Evolutionary conservation across 1,140 invertebrate genomes (phyloP), one percentile per base, ranked within the genome.

Genomic region (Geopemphigus sp.): DNA sequence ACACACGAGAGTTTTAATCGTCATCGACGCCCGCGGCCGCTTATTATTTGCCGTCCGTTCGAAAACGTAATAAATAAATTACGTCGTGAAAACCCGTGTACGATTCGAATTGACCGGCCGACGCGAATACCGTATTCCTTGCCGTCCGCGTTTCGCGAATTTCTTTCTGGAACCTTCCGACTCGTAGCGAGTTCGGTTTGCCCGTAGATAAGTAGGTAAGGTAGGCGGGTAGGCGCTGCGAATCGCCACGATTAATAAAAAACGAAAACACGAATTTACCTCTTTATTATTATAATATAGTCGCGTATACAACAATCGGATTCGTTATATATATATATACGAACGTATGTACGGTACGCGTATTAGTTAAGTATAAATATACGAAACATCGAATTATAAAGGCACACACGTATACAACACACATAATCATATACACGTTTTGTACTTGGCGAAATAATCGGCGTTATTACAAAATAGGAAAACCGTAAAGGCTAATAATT

Each of bases 321-420:
- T 64, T 64, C 11, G 32, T 32, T 64, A 39, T 4, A 39, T 64
- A 29, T n/a, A n/a, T 63, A 19, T 64, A 64, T 59, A 59, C n/a
- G 22, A n/a, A n/a, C n/a, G 1, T 54, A 5, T 54, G 19, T 59
- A 59, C 56, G 24, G 17, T 19, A 64, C 61, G 32, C 1, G 61
- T 64, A 64, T 64, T n/a, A 64, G 19, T 64, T n/a, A 32, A 64
- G 61, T 64, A 64, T 64, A 64, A 64, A 64, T 64, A 64, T 64
- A 64, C 29, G 29, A 64, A 32, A 64, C 32, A 19, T 64, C 29
- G 32, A 64, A 32, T 64, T 64, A 64, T 64, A 64, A 64, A 64
- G 61, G 61, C 29, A 64, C 29, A 64, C 29, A 32, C n/a, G 19
- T 64, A 29, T 32, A n/a, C 29, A 32, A 32, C 29, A 64, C 61